A percentile compares a stretch with the other conserved stretches of the same genome.
Evolutionary conservation across 1,140 invertebrate genomes (phyloP).

Genomic region (Melanaphis sacchari): DNA sequence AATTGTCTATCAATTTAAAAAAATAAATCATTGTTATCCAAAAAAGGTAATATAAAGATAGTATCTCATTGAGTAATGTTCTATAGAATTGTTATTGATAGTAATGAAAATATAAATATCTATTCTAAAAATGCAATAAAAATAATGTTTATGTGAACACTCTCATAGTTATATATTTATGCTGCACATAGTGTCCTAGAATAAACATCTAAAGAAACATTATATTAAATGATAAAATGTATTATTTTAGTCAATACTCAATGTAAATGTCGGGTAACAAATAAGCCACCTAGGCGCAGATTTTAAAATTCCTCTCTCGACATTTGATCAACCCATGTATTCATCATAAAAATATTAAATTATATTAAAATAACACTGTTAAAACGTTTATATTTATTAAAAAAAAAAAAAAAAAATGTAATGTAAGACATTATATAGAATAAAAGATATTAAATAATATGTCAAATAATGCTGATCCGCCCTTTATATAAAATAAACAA

Average conservation of each 20-base stretch:
- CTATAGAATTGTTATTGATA: not conserved
- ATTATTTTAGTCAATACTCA: not conserved
- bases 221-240: not conserved
- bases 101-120: not conserved
- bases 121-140: not conserved
- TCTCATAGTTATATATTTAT: not conserved
- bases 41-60: slow-evolving; percentile 16
- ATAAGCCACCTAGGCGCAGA: too few species aligned
- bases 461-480: too few species aligned
- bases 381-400: too few species aligned
- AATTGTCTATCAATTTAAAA: slow-evolving; percentile 1
- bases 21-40: slow-evolving; percentile 14
- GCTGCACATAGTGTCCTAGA: not conserved
- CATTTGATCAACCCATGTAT: too few species aligned
- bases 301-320: too few species aligned
- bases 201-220: not conserved
- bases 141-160: not conserved
- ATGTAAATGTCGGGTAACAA: too few species aligned
- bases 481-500: too few species aligned
- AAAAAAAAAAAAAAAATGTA: too few species aligned
- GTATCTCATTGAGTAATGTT: slow-evolving; percentile 23
- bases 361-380: too few species aligned
- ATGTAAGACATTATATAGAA: too few species aligned
- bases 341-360: too few species aligned
- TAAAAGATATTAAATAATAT: too few species aligned